Percentiles rank a stretch among this genome's conserved stretches.
These are phyloP conservation scores for Himalopsyche kuldschensis DNA, from an alignment of 2,888 invertebrate genomes.

Conservation along the genomic window DNA sequence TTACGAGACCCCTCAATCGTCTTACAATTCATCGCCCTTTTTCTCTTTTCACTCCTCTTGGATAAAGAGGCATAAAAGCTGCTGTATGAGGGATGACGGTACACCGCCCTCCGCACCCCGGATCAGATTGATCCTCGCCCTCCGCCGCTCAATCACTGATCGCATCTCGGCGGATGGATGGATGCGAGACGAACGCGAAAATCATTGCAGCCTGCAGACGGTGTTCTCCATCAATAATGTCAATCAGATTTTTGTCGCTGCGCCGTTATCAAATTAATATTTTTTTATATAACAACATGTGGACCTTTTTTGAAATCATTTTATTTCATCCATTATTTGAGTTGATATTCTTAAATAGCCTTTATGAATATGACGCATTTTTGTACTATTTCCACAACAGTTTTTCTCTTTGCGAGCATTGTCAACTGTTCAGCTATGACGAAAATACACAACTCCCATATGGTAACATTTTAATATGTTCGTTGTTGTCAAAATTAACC, in stretches of 20 bases:
- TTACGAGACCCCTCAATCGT: background rate
- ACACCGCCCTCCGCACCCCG: background rate
- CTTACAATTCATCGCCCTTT: background rate
- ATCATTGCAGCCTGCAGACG: background rate
- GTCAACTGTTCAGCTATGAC: too few species aligned
- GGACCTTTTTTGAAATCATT: too few species aligned
- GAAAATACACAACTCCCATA: too few species aligned
- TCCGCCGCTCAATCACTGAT: conserved; percentile 4
- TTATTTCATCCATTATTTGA: too few species aligned
- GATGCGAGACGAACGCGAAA: background rate
- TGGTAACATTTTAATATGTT: too few species aligned
- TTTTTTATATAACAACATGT: too few species aligned
- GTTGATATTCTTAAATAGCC: too few species aligned
- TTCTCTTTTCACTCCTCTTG: background rate
- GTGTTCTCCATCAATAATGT: background rate
- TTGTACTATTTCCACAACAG: too few species aligned
- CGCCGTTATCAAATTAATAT: background rate
- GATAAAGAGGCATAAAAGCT: background rate
- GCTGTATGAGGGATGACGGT: background rate
- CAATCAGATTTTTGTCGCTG: background rate
- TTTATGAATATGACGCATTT: too few species aligned
- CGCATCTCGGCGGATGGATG: background rate
- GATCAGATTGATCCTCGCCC: background rate
- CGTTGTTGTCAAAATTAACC: too few species aligned
- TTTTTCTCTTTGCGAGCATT: too few species aligned